phyloP scores from a whole-genome alignment of 2,113 vertebrate species.

The Sylvicapra grimmia region DNA sequence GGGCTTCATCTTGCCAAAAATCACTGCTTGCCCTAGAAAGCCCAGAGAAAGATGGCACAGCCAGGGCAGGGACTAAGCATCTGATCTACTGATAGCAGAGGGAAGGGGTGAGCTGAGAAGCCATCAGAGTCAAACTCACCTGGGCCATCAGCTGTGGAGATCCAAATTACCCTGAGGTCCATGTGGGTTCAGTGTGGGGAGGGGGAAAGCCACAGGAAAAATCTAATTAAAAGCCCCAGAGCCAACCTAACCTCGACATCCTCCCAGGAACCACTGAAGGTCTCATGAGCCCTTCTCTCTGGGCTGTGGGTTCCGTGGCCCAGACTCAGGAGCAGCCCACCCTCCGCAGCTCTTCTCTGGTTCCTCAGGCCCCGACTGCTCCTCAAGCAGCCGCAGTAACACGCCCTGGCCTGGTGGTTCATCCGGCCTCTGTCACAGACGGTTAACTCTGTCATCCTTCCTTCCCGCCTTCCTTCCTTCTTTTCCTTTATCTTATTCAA shows the following conservation, averaged over 20 bases:
- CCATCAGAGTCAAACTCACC: background rate
- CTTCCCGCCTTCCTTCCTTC: background rate
- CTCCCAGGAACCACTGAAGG: background rate
- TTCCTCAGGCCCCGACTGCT: background rate
- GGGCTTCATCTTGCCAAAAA: background rate
- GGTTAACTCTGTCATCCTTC: background rate
- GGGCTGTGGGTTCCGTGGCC: background rate
- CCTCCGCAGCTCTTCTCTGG: background rate
- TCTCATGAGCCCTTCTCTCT: background rate
- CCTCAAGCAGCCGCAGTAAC: background rate
- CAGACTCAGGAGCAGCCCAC: background rate
- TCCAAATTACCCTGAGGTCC: background rate
- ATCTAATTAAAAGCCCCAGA: background rate
- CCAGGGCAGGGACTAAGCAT: no score
- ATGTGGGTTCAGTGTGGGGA: background rate
- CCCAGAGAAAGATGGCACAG: background rate
- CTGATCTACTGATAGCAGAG: background rate
- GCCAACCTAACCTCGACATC: no score
- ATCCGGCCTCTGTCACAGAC: background rate
- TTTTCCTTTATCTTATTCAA: background rate
- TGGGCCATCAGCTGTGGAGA: no score
- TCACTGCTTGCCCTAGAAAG: background rate
- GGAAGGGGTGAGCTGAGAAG: background rate
- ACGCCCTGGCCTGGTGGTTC: rapidly evolving
- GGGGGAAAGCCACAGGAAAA: background rate